These are phyloP conservation scores for Onychostoma macrolepis DNA, from an alignment of 2,113 vertebrate genomes.

Conservation along the genomic window DNA sequence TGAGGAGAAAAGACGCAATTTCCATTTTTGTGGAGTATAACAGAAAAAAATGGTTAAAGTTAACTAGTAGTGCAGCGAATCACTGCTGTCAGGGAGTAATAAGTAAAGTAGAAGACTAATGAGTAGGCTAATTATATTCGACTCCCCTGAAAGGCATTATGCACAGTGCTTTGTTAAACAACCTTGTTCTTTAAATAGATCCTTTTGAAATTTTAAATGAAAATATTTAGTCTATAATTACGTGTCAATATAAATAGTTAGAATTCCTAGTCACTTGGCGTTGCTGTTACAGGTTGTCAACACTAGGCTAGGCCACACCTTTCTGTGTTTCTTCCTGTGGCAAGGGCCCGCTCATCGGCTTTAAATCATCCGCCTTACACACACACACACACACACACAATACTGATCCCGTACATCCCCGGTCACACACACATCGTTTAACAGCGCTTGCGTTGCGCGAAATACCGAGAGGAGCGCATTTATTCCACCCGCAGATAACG, in stretches of 20 bases:
- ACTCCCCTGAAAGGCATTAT: not conserved
- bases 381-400: not conserved
- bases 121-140: not conserved
- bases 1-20: too few relatives aligned
- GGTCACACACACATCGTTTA: not conserved
- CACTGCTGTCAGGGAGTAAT: too few relatives aligned
- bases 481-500: not conserved
- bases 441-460: not conserved
- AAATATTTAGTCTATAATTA: slow-evolving; percentile 58
- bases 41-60: too few relatives aligned
- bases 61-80: too few relatives aligned
- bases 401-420: not conserved
- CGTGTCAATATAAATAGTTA: not conserved
- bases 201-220: slow-evolving; percentile 47
- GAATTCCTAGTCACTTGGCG: not conserved
- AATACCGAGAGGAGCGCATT: not conserved
- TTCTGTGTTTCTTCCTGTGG: not conserved
- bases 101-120: too few relatives aligned
- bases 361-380: not conserved
- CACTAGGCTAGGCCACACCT: slow-evolving; percentile 48
- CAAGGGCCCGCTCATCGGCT: not conserved
- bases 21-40: too few relatives aligned
- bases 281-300: slow-evolving; percentile 23
- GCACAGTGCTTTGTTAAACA: not conserved
- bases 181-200: not conserved